Evolutionary conservation across 2,113 vertebrate species (phyloP), one percentile per base, ranked within the genome.

Genomic region (Rhinolophus ferrumequinum): DNA sequence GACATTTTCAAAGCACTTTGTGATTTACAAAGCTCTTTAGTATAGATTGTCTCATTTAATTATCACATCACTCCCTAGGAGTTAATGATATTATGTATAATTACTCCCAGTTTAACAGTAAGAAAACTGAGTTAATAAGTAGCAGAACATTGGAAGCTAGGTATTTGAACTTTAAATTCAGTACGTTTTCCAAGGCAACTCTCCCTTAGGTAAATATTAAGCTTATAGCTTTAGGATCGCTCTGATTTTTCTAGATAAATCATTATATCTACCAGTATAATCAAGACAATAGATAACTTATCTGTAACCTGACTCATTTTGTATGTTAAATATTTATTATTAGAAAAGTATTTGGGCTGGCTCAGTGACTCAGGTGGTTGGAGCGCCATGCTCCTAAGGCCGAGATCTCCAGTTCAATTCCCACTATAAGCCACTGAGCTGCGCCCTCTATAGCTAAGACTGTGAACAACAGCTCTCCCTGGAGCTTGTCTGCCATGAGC

Each of bases 1-100:
- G 90, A 95, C 73, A 93, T 89, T 96, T 88, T 91, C 82, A 92
- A 93, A 93, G 92, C 24, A 96, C 54, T 82, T 50, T 96, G 73
- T 93, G 75, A 97, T 96, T 93, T 91, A 80, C 50, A 95, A 21
- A 93, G 58, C 67, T 86, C 62, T 91, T 95, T 95, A 88, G 86
- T 26, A 54, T 54, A 82, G 60, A 82, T 66, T 92, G 81, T 81
- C 82, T 91, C 50, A 77, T 95, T 91, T 93, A 96, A 96, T 96
- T 97, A 96, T 86, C 94, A 90, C 56, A 93, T 91, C 58, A 93
- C 28, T 79, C 87, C 60, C 41, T 67, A 67, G 90, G 54, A 94
- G 28, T 95, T 91, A 91, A 88, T 85, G 77, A 96, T 72, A 88
- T 67, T 91, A 82, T 60, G 44, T 77, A 88, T 88, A 97, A 95